Base-by-base conservation (phyloP, 2,888 invertebrate species). In the Ormyrus pomaceus region DNA sequence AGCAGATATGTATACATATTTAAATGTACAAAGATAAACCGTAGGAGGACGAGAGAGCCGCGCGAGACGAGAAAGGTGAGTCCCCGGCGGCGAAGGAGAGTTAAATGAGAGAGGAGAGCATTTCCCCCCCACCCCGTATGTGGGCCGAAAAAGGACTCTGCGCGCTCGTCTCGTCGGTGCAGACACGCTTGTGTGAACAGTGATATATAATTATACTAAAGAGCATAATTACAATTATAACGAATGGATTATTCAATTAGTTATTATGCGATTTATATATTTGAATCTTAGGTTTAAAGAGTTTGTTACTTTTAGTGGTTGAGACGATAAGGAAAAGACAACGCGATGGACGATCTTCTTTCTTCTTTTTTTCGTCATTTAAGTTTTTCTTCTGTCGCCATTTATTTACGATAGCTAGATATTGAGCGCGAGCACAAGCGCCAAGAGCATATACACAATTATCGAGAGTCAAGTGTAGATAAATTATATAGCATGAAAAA, bases 401-500 rank as follows among this genome's bases (percentile, higher is more conserved):
- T 62, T 62, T 10, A 61, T 5, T 19, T 9, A 61, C 6, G 34
- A 61, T 34, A 61, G 34, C 7, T 64, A n/a, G 19, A 19, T 19
- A 19, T 19, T 46, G 62, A 19, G 10, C 53, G 62, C 62, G 34
- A 10, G n/a, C 45, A 55, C 68, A 34, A 48, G 45, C 34, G 48
- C 19, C 6, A 45, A 13, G 19, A 10, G 46, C 45, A 48, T 53
- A 19, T 19, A 46, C 50, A 19, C 11, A 55, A 6, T 6, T 19
- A 59, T 51, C 56, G 74, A 56, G 69, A 79, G 69, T 74, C 66
- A 66, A 73, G 50, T 74, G 72, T 74, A 79, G 56, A 79, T 79
- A 74, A 74, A 65, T 79, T 79, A 79, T 69, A 70, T 72, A 79
- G 79, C 73, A 79, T 77, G 77, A 76, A 50, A 76, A 19, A 19